Base-by-base conservation (phyloP, 2,797 vertebrate species). In the Synanceia verrucosa region DNA sequence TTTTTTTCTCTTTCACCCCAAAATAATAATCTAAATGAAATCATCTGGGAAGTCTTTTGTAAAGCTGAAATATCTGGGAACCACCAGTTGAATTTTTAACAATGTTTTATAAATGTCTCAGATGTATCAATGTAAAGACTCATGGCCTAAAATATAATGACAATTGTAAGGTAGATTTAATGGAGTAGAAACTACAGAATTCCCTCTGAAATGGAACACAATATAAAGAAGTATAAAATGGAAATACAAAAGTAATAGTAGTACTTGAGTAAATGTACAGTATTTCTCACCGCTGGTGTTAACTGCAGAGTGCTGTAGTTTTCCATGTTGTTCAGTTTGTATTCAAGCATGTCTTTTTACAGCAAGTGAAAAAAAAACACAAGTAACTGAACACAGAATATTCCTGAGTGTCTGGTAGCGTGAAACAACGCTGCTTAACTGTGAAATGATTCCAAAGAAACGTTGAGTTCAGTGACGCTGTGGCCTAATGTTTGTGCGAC, bases 361-460 rank as follows among this genome's bases (percentile, higher is more conserved):
- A 31, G 48, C 55, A 62, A 76, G 56, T 81, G 76, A 70, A 70
- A 52, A 73, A 81, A 34, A 14, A 81, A 37, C 18, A 36, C 31
- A 76, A 46, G 47, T 64, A 60, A 19, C 43, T 43, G 63, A 70
- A 24, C 10, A 46, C 12, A 41, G 67, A n/a, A n/a, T 81, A 19
- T 57, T 37, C 28, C 44, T 46, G 28, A 56, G 53, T 65, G 62
- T 62, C 59, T 47, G 14, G 10, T 16, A 37, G 29, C 0, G 1
- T 59, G 5, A 12, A 70, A 41, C 63, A 65, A 73, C 73, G 65
- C 44, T 63, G 71, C 19, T 53, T 39, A 41, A 23, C 8, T 4
- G 21, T 48, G 0, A 53, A 43, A 60, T 44, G 1, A 56, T 16
- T 18, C 18, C 39, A 39, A 51, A n/a, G n/a, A n/a, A 48, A 46